A percentile compares a stretch with the other conserved stretches of the same genome.
Conservation (phyloP, 2,888 invertebrate species). For the Pollenia griseotomentosa region DNA sequence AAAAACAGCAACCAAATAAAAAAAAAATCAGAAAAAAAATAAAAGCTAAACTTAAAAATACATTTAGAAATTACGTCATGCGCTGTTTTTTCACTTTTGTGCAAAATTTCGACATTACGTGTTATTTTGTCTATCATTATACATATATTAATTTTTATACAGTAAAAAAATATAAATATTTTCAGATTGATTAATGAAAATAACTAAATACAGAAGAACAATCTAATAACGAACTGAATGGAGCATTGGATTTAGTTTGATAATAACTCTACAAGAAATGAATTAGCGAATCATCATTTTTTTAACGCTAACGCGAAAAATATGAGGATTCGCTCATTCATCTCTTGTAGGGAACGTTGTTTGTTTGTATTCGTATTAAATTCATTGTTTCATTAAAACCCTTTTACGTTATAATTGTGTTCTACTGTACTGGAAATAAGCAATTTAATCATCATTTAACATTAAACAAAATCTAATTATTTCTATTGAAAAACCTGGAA, state of each 20-base stretch:
- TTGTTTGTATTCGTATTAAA: no score
- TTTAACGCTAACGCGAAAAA: no score
- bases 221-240: no score
- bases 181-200: conserved; percentile 25
- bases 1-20: conserved; percentile 23
- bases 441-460: conserved; percentile 23
- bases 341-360: no score
- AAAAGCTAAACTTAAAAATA: conserved; percentile 57
- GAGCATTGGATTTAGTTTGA: no score
- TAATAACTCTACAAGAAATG: no score
- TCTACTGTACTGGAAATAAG: not conserved
- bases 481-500: not conserved
- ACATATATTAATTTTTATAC: conserved; percentile 19
- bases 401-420: no score
- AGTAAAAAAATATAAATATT: conserved; percentile 28
- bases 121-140: conserved; percentile 7
- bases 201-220: not conserved
- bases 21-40: not conserved
- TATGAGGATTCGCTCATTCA: no score
- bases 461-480: conserved; percentile 1
- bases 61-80: conserved; percentile 70
- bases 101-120: conserved; percentile 49
- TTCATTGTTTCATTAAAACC: no score
- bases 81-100: conserved; percentile 29
- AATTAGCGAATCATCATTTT: no score